Evolutionary conservation across 2,888 invertebrate species (phyloP), one percentile per base, ranked within the genome.

Genomic region (Sarcophaga rosellei): DNA sequence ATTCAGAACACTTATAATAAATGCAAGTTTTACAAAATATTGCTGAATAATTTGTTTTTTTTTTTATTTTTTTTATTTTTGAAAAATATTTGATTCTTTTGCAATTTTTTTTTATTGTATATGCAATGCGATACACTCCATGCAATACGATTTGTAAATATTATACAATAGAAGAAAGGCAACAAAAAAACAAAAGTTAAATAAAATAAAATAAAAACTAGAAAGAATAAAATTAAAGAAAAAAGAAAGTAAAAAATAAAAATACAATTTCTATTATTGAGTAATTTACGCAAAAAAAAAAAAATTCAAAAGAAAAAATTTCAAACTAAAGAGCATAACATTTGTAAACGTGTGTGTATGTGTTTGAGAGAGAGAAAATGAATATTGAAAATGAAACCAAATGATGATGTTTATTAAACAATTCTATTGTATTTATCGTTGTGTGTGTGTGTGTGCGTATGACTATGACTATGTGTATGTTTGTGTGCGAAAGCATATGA

Each of bases 101-200:
- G 3, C 65, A n/a, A 57, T 35, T 15, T 25, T 44, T 47, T 65
- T 10, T 25, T 47, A 57, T 53, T 57, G 35, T 10, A 6, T 47
- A 45, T 66, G 72, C 25, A 53, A 53, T 15, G 15, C 12, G 17
- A 53, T 17, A 17, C 17, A 53, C 53, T 53, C 11, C 61, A 47
- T 47, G 15, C 57, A 73, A 73, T 73, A 72, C 69, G 68, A 75
- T 84, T 84, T 86, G 75, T 86, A 86, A 84, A 86, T 86, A 78
- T 74, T 86, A 81, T 45, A 81, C 78, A 78, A 84, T 78, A 78
- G 25, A 35, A 73, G 65, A 74, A 35, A 2, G 47, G 57, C 45
- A 76, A 66, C 73, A 77, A 63, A 21, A 2, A 59, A 53, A 53
- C n/a, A n/a, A n/a, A n/a, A n/a, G n/a, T n/a, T n/a, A 17, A 68